These are phyloP conservation scores for Aplodontia rufa DNA, from an alignment of 2,113 vertebrate species.

Conservation along the genomic window DNA sequence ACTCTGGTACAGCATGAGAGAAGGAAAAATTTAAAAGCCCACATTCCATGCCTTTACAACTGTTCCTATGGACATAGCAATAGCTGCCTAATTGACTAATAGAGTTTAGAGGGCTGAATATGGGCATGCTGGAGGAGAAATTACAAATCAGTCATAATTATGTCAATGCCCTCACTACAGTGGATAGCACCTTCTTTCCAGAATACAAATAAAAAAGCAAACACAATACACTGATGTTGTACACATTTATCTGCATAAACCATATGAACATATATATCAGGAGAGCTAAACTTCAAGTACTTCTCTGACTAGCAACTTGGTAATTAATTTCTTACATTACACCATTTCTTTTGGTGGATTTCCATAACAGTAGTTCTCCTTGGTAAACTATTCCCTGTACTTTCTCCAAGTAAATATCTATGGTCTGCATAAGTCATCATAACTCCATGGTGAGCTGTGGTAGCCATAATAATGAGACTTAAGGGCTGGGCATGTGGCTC, in stretches of 20 bases:
- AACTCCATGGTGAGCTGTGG: neutral
- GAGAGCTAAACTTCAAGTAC: neutral
- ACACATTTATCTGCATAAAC: slow-evolving; percentile 18
- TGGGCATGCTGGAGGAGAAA: neutral
- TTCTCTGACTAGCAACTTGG: neutral
- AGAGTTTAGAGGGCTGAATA: neutral
- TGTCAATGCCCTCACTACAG: neutral
- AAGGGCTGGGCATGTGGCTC: neutral
- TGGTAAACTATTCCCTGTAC: neutral
- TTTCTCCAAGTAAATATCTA: neutral
- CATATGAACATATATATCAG: neutral
- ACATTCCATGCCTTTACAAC: neutral
- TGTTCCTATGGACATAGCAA: neutral
- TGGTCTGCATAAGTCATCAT: neutral
- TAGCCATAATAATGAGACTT: neutral
- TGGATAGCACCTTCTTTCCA: neutral
- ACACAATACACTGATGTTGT: neutral
- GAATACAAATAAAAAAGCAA: neutral
- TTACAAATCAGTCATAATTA: neutral
- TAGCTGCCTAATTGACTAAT: neutral
- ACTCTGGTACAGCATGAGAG: neutral
- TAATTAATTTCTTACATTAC: neutral
- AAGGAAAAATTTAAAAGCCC: slow-evolving; percentile 5
- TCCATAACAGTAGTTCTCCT: neutral
- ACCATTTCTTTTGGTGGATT: slow-evolving; percentile 28